Conservation (phyloP, 2,888 invertebrate genomes). For the Xanthorhoe designata region DNA sequence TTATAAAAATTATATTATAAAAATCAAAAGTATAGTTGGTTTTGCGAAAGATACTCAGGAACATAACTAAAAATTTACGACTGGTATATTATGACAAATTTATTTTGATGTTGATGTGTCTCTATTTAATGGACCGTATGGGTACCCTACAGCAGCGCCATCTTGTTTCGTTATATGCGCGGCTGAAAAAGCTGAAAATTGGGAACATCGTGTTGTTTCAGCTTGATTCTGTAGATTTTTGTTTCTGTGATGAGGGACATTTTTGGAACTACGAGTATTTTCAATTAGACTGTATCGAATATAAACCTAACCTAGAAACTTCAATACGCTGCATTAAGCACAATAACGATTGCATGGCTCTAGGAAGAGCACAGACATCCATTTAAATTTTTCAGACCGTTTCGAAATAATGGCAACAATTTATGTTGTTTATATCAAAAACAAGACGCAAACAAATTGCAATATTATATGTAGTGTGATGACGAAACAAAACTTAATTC, state of each 20-base stretch:
- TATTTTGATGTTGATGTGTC: background rate
- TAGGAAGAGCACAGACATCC: background rate
- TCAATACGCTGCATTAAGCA: background rate
- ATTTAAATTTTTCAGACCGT: background rate
- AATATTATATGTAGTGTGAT: slow-evolving; percentile 60
- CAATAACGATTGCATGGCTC: background rate
- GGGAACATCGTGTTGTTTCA: slow-evolving; percentile 23
- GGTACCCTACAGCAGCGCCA: slow-evolving; percentile 46
- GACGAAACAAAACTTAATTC: slow-evolving; percentile 80
- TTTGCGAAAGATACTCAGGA: too few relatives aligned
- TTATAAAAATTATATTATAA: background rate
- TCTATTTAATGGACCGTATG: background rate
- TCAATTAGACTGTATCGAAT: background rate
- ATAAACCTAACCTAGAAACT: background rate
- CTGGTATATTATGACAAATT: too few relatives aligned
- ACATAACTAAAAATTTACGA: too few relatives aligned
- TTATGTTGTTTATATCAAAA: slow-evolving; percentile 31
- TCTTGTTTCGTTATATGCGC: slow-evolving; percentile 54
- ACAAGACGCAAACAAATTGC: slow-evolving; percentile 56
- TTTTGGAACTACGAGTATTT: background rate
- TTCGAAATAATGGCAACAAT: background rate
- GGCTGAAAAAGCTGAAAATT: slow-evolving; percentile 41
- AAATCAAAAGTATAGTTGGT: too few relatives aligned
- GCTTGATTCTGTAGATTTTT: background rate
- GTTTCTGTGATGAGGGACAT: background rate